Evolutionary conservation across 2,888 invertebrate species (phyloP), one percentile per base, ranked within the genome.

Genomic region (Aphidius colemani): DNA sequence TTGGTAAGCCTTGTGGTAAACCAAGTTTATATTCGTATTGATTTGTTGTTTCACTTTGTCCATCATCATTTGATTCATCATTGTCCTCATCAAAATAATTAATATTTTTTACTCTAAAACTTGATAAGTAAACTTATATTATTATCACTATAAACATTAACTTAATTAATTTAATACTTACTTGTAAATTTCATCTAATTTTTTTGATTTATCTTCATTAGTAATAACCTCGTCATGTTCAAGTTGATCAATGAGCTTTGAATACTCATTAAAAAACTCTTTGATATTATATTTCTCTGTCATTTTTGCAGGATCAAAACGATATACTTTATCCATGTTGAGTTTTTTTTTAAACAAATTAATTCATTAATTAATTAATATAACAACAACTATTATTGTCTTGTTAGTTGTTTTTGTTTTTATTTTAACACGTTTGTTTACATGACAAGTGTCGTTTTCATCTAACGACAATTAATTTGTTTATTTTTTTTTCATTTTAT

Each of bases 121-220:
- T 30, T 18, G 13, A 18, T 18, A 30, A 30, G 5, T 30, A 30
- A 30, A 30, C 2, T 18, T 18, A 18, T 18, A 18, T 18, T 18
- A 18, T 18, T 18, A 18, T 18, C 2, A 18, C 2, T 18, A 18
- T 18, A 18, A 18, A 18, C 13, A 18, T 18, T 18, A 18, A 18
- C 2, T 18, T 18, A 2, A 18, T 18, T 18, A 2, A 18, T 18
- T 18, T 30, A 10, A 8, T 48, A 45, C 6, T 62, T 74, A 86
- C 86, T 84, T 85, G 81, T 86, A 86, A 72, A 84, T 85, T 7
- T 78, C 76, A 1, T 77, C 71, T 5, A 86, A 70, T 63, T 84
- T 79, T 1, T 78, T 70, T 71, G 83, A 84, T 65, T 85, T 84
- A 13, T 82, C 76, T 62, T 84, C 80, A 59, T 74, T 80, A 7